Conservation (phyloP, 2,888 invertebrate genomes). For the Eueremaeus valkanovi region DNA sequence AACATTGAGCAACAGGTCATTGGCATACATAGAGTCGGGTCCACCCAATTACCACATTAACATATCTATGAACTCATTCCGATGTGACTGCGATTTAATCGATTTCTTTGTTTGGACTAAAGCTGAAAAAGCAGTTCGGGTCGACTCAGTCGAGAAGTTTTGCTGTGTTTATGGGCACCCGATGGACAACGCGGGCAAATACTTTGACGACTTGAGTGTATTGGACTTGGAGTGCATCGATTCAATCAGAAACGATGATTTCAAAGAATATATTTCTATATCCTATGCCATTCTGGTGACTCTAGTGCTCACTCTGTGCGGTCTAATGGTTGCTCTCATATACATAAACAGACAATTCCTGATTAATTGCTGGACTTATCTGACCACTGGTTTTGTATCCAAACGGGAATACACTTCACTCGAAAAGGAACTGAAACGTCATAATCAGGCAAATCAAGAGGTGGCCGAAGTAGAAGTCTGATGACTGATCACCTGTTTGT, state of each 20-base stretch:
- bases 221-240: constrained; percentile 24
- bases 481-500: not conserved
- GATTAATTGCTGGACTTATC: constrained; percentile 53
- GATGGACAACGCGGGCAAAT: constrained; percentile 33
- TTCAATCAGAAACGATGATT: constrained; percentile 26
- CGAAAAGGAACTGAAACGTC: constrained; percentile 39
- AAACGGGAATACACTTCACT: constrained; percentile 45
- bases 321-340: constrained; percentile 60
- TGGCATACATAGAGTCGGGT: constrained; percentile 59
- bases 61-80: constrained; percentile 64
- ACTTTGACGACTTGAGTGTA: constrained; percentile 34
- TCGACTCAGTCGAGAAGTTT: constrained; percentile 10
- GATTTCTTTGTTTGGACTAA: constrained; percentile 58
- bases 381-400: constrained; percentile 37
- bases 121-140: not conserved
- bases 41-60: constrained; percentile 60
- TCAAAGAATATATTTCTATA: constrained; percentile 49
- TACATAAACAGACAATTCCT: constrained; percentile 63
- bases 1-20: constrained; percentile 55
- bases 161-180: constrained; percentile 12
- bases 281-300: constrained; percentile 57
- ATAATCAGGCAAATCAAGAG: not conserved
- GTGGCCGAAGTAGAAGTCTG: constrained; percentile 34
- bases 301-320: constrained; percentile 58
- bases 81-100: constrained; percentile 61